Conservation (phyloP, 2,888 invertebrate species). For the Notodonta dromedarius region DNA sequence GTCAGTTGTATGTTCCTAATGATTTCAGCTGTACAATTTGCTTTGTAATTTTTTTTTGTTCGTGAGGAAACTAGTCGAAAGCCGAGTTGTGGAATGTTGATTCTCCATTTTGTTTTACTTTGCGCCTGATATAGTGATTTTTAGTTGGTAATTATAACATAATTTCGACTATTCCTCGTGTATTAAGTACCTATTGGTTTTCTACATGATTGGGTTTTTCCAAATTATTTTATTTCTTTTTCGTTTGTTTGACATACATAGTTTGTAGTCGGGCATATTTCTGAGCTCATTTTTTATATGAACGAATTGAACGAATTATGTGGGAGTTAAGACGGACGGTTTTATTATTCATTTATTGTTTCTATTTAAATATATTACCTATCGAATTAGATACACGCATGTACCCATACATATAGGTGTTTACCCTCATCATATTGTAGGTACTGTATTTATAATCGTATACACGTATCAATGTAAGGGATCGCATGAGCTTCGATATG, state of each 20-base stretch:
- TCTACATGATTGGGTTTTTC: slow-evolving; percentile 32
- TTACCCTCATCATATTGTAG: slow-evolving; percentile 58
- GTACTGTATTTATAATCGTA: slow-evolving; percentile 67
- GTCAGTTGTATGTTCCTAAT: slow-evolving; percentile 78
- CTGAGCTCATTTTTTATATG: slow-evolving; percentile 54
- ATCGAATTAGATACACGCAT: slow-evolving; percentile 47
- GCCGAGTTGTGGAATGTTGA: slow-evolving; percentile 38
- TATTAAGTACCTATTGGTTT: slow-evolving; percentile 24
- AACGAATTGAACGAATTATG: slow-evolving; percentile 38
- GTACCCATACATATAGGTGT: slow-evolving; percentile 57
- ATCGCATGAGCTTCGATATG: slow-evolving; percentile 69
- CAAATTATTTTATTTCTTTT: slow-evolving; percentile 25
- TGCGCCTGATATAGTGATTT: slow-evolving; percentile 65
- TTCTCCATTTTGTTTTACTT: slow-evolving; percentile 60
- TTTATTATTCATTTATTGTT: slow-evolving; percentile 84
- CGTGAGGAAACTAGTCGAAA: slow-evolving; percentile 73
- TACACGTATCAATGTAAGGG: slow-evolving; percentile 40
- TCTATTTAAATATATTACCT: slow-evolving; percentile 67
- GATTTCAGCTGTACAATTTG: slow-evolving; percentile 72
- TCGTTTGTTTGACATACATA: slow-evolving; percentile 26
- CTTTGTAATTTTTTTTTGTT: slow-evolving; percentile 57
- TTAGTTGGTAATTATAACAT: slow-evolving; percentile 44
- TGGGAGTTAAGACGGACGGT: slow-evolving; percentile 57
- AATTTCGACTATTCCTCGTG: slow-evolving; percentile 58
- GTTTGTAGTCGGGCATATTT: slow-evolving; percentile 36